phyloP scores from a whole-genome alignment of 64 coral and sea anemone genomes.

The Porites lutea region DNA sequence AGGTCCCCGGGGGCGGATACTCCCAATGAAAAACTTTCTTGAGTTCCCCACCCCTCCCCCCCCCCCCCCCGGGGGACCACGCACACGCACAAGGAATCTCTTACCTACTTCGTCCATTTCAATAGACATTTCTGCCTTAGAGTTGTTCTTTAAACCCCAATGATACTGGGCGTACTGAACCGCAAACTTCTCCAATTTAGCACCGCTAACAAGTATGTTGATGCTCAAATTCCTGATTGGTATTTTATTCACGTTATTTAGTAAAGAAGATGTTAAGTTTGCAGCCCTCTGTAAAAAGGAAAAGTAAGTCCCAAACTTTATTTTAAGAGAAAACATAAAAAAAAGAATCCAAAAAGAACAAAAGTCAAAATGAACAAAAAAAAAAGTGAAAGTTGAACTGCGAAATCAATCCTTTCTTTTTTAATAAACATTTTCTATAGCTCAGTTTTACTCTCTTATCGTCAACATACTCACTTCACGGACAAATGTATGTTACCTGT shows the following conservation, averaged over 20 bases:
- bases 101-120: slow-evolving; percentile 26
- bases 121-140: background rate
- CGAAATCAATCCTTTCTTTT: too few relatives aligned
- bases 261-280: background rate
- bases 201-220: slow-evolving; percentile 1
- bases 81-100: background rate
- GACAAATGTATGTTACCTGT: background rate
- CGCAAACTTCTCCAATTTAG: background rate
- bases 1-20: too few relatives aligned
- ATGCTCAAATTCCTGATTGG: background rate
- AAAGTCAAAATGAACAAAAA: too few relatives aligned
- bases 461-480: background rate
- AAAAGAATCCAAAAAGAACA: too few relatives aligned
- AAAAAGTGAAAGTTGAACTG: too few relatives aligned
- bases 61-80: background rate
- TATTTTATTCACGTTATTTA: background rate
- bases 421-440: too few relatives aligned
- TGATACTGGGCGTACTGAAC: background rate
- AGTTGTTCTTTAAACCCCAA: background rate
- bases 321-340: background rate
- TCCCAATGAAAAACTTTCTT: too few relatives aligned
- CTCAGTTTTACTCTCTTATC: too few relatives aligned
- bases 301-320: background rate
- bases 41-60: too few relatives aligned
- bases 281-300: slow-evolving; percentile 1